Evolutionary conservation across 2,797 vertebrate genomes (phyloP), one percentile per base, ranked within the genome.

Genomic region (Petrocephalus schoutedeni): DNA sequence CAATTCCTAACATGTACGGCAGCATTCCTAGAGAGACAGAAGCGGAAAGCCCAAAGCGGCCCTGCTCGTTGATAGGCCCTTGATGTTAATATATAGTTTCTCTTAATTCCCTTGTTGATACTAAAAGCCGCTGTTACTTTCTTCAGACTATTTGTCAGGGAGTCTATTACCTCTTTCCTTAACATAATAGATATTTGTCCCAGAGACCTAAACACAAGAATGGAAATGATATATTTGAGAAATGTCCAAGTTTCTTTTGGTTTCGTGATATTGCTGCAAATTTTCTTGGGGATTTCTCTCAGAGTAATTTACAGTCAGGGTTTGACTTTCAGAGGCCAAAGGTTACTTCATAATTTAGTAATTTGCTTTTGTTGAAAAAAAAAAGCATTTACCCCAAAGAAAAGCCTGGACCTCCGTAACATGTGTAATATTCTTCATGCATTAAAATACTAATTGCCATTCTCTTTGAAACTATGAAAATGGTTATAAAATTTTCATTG

Each of bases 401-500:
- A 95, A 90, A 91, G 92, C 89, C 89, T 82, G 91, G 94, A 94
- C 92, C 93, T 90, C 92, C 92, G 95, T 95, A 96, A 96, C 95
- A 96, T 88, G 91, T 95, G 95, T 95, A 95, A 94, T 92, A 90
- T 91, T 91, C 89, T 93, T 88, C 88, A 89, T 93, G 92, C 64
- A 87, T 91, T 93, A 95, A 95, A 85, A 94, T 94, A 93, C 94
- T 95, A 94, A 94, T 88, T 92, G 89, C 90, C 92, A 90, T 95
- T 96, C 93, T 92, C 94, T 97, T 97, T 96, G 95, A 97, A 97
- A 97, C 91, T 91, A 92, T 91, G 91, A 95, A 96, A 96, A 95
- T 95, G 94, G 91, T 95, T 96, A 97, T 98, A 95, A 95, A 96
- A 95, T 95, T 98, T 97, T 96, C 93, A 97, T 97, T 91, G 92